These are phyloP conservation scores for Protobothrops flavoviridis DNA, from an alignment of 2,113 vertebrate genomes.

Conservation along the genomic window DNA sequence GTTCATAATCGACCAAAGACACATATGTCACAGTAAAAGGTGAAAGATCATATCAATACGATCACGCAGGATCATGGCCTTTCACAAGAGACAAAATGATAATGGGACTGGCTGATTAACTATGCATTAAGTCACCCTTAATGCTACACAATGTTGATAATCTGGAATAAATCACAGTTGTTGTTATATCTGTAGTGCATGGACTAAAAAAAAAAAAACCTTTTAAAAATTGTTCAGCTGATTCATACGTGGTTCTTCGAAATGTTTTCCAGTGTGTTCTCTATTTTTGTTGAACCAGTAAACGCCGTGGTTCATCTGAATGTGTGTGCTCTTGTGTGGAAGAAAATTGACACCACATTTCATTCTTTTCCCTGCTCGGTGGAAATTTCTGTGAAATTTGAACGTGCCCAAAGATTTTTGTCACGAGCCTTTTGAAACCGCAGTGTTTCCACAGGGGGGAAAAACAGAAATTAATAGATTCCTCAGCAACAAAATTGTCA, in stretches of 20 bases:
- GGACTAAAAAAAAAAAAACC: neutral
- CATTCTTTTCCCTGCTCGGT: neutral
- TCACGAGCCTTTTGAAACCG: neutral
- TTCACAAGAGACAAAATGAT: constrained; percentile 75
- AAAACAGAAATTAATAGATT: neutral
- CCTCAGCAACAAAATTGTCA: neutral
- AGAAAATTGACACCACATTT: neutral
- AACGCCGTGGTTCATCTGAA: neutral
- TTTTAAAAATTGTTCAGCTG: neutral
- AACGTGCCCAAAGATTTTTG: neutral
- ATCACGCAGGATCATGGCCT: constrained; percentile 72
- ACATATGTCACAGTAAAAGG: constrained; percentile 75
- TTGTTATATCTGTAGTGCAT: neutral
- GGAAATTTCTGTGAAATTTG: neutral
- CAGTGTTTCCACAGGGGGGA: neutral
- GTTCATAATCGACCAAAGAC: constrained; percentile 87
- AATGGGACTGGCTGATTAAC: constrained; percentile 90
- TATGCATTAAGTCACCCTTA: constrained; percentile 76
- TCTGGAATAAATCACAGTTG: neutral
- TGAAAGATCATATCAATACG: constrained; percentile 83
- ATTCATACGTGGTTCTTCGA: neutral
- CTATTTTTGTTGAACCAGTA: neutral
- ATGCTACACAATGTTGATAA: constrained; percentile 76
- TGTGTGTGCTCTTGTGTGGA: neutral
- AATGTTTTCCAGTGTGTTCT: neutral